Evolutionary conservation across 2,113 vertebrate genomes (phyloP).

Genomic region (Pseudopodoces humilis): DNA sequence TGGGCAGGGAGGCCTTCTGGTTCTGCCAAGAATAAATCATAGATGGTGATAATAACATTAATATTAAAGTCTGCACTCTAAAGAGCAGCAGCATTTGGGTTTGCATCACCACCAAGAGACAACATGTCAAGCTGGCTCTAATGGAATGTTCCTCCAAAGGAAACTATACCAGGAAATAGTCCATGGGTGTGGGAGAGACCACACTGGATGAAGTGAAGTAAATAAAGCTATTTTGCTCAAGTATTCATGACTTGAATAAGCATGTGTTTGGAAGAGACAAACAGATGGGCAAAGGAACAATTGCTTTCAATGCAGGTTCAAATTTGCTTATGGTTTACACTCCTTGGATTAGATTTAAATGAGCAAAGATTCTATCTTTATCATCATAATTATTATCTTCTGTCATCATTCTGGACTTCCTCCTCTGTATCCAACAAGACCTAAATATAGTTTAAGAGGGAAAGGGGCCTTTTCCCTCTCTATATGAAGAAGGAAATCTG

Average conservation of each 20-base stretch:
- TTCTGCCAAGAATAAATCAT: not conserved
- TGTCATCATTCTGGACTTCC: not conserved
- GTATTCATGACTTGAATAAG: not conserved
- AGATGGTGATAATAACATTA: not conserved
- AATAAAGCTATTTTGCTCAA: not conserved
- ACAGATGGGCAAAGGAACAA: slow-evolving; percentile 11
- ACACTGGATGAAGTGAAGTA: not conserved
- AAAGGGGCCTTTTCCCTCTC: not conserved
- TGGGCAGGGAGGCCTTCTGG: not conserved
- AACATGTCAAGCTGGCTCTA: not conserved
- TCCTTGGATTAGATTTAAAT: slow-evolving; percentile 3
- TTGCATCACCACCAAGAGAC: not conserved
- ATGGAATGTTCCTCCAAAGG: not conserved
- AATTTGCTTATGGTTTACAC: not conserved
- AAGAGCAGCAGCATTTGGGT: not conserved
- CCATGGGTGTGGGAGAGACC: not conserved
- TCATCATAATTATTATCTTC: not conserved
- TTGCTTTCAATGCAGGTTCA: not conserved
- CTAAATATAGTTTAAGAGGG: not conserved
- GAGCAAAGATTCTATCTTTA: not conserved
- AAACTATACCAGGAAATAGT: not conserved
- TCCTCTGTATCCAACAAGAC: not conserved
- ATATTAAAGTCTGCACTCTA: not conserved
- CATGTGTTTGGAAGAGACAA: not conserved
- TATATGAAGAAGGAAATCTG: not conserved